Conservation (phyloP, 2,113 vertebrate species). For the Geococcyx californianus region DNA sequence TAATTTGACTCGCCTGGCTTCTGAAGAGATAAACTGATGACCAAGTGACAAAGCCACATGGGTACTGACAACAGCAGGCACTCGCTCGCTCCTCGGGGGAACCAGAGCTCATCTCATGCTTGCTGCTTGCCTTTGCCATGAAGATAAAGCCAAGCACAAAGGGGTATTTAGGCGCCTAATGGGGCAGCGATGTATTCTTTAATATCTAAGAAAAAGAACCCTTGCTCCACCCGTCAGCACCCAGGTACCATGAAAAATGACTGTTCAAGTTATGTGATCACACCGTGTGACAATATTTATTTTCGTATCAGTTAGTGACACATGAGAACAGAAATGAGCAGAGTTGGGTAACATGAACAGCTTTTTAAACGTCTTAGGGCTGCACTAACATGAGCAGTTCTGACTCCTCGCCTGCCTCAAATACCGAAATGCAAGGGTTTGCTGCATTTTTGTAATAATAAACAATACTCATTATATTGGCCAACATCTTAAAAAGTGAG, state of each 20-base stretch:
- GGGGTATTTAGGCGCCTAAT: neutral
- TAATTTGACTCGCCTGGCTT: neutral
- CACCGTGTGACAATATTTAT: neutral
- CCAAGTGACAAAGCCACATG: neutral
- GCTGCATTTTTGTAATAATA: neutral
- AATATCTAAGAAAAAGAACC: neutral
- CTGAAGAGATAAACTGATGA: neutral
- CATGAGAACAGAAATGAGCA: neutral
- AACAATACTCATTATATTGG: too few species aligned
- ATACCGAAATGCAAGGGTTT: rapidly evolving
- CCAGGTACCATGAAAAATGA: neutral
- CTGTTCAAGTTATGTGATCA: neutral
- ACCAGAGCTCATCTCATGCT: too few species aligned
- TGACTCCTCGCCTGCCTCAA: neutral
- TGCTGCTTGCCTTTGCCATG: neutral
- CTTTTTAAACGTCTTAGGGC: neutral
- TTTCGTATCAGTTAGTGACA: neutral
- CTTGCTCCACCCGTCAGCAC: neutral
- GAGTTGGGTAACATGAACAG: rapidly evolving
- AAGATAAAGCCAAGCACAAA: neutral
- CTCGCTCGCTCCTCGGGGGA: neutral
- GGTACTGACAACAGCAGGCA: neutral
- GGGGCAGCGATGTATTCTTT: neutral
- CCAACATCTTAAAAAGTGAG: neutral
- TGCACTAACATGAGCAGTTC: neutral